These are phyloP conservation scores for Coturnix japonica DNA, from an alignment of 2,113 vertebrate genomes.

Conservation along the genomic window DNA sequence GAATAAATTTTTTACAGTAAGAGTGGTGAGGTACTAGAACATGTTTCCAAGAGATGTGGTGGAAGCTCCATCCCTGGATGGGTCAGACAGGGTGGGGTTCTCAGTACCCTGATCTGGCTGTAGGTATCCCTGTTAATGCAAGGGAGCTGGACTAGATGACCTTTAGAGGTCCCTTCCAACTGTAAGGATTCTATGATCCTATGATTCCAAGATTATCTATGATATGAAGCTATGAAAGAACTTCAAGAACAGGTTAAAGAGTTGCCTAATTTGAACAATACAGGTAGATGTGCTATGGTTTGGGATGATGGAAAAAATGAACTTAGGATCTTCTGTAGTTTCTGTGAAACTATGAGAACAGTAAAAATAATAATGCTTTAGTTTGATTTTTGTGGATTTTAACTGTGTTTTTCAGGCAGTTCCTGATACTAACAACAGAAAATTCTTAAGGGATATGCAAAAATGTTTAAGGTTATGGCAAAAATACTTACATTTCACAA, in stretches of 20 bases:
- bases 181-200: too few relatives aligned
- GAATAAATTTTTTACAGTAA: too few relatives aligned
- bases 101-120: too few relatives aligned
- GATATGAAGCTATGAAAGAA: not conserved
- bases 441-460: not conserved
- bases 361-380: not conserved
- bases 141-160: too few relatives aligned
- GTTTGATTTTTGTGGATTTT: not conserved
- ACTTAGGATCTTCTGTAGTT: not conserved
- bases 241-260: not conserved
- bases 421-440: not conserved
- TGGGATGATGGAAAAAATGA: not conserved
- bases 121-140: too few relatives aligned
- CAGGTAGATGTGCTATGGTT: not conserved
- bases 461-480: not conserved
- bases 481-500: not conserved
- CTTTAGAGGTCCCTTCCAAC: too few relatives aligned
- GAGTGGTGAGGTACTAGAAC: too few relatives aligned
- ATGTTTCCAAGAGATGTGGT: too few relatives aligned
- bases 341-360: not conserved
- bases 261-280: not conserved
- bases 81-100: too few relatives aligned
- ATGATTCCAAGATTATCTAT: too few relatives aligned
- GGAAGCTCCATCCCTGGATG: too few relatives aligned
- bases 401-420: not conserved